phyloP scores from a whole-genome alignment of 1,140 invertebrate species.

The Archegozetes longisetosus region DNA sequence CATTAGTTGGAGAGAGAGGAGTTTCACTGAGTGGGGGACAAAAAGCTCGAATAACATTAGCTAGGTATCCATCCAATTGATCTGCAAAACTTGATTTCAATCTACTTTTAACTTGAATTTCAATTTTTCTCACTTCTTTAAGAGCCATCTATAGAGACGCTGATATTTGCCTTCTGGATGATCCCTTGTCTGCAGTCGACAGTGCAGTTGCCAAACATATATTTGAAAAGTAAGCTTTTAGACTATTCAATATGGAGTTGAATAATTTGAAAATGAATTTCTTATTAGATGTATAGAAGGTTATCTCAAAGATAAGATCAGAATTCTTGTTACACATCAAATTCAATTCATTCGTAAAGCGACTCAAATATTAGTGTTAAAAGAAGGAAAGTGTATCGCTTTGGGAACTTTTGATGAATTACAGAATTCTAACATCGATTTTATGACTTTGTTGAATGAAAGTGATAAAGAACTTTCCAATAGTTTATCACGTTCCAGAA shows the following conservation, averaged over 20 bases:
- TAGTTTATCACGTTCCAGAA: too few relatives aligned
- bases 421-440: conserved; percentile 11
- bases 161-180: conserved; percentile 36
- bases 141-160: conserved; percentile 32
- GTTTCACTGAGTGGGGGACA: conserved; percentile 95
- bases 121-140: too few relatives aligned
- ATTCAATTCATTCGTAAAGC: conserved; percentile 44
- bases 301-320: conserved; percentile 14
- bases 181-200: conserved; percentile 37
- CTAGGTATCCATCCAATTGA: conserved; percentile 39
- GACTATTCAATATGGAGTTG: neutral
- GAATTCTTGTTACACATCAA: conserved; percentile 32
- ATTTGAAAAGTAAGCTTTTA: conserved; percentile 23
- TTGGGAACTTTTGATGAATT: conserved; percentile 8
- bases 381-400: conserved; percentile 32
- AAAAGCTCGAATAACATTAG: conserved; percentile 77
- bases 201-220: conserved; percentile 33
- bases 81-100: neutral
- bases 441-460: conserved; percentile 8
- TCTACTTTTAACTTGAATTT: too few relatives aligned
- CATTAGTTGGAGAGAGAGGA: conserved; percentile 32
- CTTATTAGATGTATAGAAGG: conserved; percentile 7
- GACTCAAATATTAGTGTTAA: conserved; percentile 54
- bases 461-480: neutral
- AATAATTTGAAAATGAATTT: neutral